Percentiles rank a stretch among this genome's conserved stretches.
Conservation (phyloP, 2,888 invertebrate genomes). For the Lasius platythorax region DNA sequence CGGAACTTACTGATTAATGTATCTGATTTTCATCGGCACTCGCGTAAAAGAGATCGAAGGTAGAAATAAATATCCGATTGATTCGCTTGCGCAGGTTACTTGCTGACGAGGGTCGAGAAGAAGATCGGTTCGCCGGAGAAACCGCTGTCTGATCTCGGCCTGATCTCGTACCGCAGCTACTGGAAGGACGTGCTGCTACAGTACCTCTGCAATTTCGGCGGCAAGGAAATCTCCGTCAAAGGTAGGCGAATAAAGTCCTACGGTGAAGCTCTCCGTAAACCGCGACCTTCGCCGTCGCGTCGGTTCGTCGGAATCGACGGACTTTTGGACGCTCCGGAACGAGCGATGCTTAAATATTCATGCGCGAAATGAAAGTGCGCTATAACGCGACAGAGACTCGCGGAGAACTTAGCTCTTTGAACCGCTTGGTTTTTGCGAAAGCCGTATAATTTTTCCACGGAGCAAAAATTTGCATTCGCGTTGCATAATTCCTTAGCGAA, state of each 20-base stretch:
- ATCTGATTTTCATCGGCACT: background rate
- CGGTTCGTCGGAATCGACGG: background rate
- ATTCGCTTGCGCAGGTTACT: conserved; percentile 91
- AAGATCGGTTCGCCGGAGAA: conserved; percentile 99
- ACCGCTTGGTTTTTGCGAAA: background rate
- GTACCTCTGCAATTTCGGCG: conserved; percentile 95
- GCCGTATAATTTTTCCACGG: background rate
- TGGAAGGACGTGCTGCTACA: conserved; percentile 99
- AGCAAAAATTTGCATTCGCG: conserved; percentile 11
- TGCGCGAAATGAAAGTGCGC: conserved; percentile 32
- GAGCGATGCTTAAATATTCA: conserved; percentile 43
- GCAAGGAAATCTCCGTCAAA: conserved; percentile 96
- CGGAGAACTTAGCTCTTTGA: background rate
- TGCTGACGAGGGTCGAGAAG: conserved; percentile 97
- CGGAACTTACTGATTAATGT: background rate
- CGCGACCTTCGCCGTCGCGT: background rate
- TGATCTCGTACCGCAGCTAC: conserved; percentile 98
- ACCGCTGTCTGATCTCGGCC: conserved; percentile 98
- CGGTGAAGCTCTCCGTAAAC: background rate
- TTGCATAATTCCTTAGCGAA: background rate
- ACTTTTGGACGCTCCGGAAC: background rate
- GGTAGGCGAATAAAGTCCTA: conserved; percentile 86
- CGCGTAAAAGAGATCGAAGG: background rate
- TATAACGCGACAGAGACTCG: conserved; percentile 7
- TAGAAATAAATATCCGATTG: background rate